Evolutionary conservation across 1,140 invertebrate species (phyloP).

Genomic region (Nephila pilipes): DNA sequence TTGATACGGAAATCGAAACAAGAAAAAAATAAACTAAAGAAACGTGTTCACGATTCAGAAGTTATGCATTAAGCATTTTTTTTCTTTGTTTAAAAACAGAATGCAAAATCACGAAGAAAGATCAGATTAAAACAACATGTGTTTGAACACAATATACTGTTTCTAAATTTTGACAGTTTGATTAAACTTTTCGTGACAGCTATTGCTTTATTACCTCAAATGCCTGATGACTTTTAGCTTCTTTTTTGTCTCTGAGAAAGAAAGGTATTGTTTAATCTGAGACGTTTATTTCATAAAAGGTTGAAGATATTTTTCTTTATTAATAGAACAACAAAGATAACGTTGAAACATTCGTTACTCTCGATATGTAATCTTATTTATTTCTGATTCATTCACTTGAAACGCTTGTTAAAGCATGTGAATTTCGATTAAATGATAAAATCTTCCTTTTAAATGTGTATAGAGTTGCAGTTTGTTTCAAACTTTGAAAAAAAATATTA

Average conservation of each 20-base stretch:
- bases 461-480: no score
- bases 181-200: conserved; percentile 1
- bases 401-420: no score
- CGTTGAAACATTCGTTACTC: no score
- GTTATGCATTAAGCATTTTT: not conserved
- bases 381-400: no score
- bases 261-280: not conserved
- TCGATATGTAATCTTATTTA: no score
- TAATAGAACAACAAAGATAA: no score
- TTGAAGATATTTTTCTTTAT: no score
- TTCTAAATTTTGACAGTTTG: not conserved
- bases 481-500: no score
- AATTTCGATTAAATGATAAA: no score
- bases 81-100: conserved; percentile 1
- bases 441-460: no score
- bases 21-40: no score
- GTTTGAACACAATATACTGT: not conserved
- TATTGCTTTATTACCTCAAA: not conserved
- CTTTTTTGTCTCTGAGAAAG: not conserved
- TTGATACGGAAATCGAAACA: not conserved
- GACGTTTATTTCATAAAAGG: not conserved
- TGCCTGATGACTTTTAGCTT: not conserved
- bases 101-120: not conserved
- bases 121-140: not conserved
- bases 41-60: no score